phyloP scores from a whole-genome alignment of 2,113 vertebrate genomes.

The Globicephala melas region DNA sequence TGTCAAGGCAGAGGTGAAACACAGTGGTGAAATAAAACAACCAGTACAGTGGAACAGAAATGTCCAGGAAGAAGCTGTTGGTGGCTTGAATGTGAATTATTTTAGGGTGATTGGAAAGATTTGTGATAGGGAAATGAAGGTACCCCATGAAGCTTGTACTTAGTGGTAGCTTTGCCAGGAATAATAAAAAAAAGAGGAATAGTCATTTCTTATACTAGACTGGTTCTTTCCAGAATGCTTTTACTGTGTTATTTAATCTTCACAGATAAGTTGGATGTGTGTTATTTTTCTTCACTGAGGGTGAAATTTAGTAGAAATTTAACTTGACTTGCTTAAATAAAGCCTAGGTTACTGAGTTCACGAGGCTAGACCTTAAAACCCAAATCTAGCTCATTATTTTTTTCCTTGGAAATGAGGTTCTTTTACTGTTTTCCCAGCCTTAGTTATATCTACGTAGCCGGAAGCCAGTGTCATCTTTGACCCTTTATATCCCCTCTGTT shows the following conservation, averaged over 20 bases:
- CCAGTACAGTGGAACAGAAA: not conserved
- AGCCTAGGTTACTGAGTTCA: not conserved
- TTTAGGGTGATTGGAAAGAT: not conserved
- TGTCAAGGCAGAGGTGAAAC: not conserved
- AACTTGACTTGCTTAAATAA: not conserved
- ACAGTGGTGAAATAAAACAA: not conserved
- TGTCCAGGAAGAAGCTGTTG: not conserved
- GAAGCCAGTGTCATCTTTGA: not conserved
- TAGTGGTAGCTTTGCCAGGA: not conserved
- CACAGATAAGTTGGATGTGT: not conserved
- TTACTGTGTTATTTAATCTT: not conserved
- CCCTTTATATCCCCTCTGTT: not conserved
- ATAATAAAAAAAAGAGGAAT: not conserved
- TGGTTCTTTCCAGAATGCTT: not conserved
- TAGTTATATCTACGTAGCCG: not conserved
- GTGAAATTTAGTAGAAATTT: not conserved
- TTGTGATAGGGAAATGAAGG: not conserved
- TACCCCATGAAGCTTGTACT: not conserved
- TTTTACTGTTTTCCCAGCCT: not conserved
- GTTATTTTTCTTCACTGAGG: not conserved
- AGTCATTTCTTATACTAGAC: not conserved
- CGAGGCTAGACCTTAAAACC: not conserved
- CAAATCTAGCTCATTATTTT: not conserved
- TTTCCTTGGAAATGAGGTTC: not conserved
- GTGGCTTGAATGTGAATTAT: not conserved